Base-by-base conservation (phyloP, 2,113 vertebrate genomes). In the Ctenodactylus gundi region DNA sequence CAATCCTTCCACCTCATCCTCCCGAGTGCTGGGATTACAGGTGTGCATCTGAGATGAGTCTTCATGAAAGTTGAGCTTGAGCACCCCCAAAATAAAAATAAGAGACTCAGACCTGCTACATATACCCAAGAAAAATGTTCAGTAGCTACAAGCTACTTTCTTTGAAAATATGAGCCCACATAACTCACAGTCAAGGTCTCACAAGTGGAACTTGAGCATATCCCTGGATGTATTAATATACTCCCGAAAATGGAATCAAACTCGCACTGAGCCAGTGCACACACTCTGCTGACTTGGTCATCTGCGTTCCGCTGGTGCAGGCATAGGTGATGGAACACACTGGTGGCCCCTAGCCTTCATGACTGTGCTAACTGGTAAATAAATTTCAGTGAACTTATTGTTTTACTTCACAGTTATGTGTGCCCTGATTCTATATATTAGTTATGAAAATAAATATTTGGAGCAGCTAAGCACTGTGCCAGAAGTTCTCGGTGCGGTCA, bases 51-150 rank as follows among this genome's bases (percentile, higher is more conserved):
- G 0, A 70, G 27, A 86, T 91, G 88, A 91, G 20, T 81, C 46
- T 11, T 82, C 51, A 62, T 88, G 90, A 82, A 4, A 57, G 60
- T 76, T 73, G 39, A 91, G 4, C 0, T 29, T 84, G 12, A 87
- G 36, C 1, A 90, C 10, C 39, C 91, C 62, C 64, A 77, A 9
- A 85, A 27, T 49, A 27, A 89, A 97, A 97, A 36, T 68, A 97
- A 85, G 1, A 31, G 49, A 73, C 86, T 53, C 39, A 25, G 18
- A 60, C 18, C 51, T 15, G n/a, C n/a, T 62, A 39, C 21, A 92
- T 49, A 73, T 75, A 90, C 41, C 5, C 9, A n/a, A 81, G 13
- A 34, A 87, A 55, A 55, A 20, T 4, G 41, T 36, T 78, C 36
- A 58, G 60, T 12, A 39, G 1, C 39, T n/a, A 1, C 72, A 39